These are phyloP conservation scores for Tipula confusa DNA, from an alignment of 2,888 invertebrate species.

Conservation along the genomic window DNA sequence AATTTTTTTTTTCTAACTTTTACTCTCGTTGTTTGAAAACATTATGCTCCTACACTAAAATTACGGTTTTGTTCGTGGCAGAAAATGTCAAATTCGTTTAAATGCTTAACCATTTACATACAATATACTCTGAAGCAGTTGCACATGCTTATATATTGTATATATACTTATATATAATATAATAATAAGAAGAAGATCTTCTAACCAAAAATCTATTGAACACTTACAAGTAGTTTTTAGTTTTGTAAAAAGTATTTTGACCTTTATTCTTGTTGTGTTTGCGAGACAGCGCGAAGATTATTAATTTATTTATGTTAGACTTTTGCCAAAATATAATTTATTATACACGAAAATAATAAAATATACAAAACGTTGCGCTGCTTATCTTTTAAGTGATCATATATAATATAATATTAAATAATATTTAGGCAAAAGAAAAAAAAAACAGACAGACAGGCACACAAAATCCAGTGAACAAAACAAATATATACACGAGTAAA, in stretches of 20 bases:
- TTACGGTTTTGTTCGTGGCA: background rate
- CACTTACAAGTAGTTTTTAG: background rate
- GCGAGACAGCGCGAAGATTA: constrained; percentile 3
- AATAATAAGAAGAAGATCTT: too few relatives aligned
- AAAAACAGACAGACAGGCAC: background rate
- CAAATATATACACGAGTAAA: too few relatives aligned
- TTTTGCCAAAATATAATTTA: background rate
- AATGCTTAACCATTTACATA: background rate
- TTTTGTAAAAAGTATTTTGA: background rate
- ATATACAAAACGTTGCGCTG: background rate
- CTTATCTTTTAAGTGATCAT: constrained; percentile 9
- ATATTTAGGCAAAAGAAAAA: background rate
- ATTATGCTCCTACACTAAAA: background rate
- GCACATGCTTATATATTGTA: background rate
- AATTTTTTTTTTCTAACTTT: background rate
- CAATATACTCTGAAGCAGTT: background rate
- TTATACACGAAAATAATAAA: background rate
- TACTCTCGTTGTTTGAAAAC: background rate
- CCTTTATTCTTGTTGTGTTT: background rate
- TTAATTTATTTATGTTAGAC: background rate
- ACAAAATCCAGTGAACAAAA: background rate
- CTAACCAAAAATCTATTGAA: background rate
- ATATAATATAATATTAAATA: too few relatives aligned
- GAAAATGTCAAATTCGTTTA: background rate
- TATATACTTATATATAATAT: background rate